Base-by-base conservation (phyloP, 2,797 vertebrate species). In the Morus bassanus region DNA sequence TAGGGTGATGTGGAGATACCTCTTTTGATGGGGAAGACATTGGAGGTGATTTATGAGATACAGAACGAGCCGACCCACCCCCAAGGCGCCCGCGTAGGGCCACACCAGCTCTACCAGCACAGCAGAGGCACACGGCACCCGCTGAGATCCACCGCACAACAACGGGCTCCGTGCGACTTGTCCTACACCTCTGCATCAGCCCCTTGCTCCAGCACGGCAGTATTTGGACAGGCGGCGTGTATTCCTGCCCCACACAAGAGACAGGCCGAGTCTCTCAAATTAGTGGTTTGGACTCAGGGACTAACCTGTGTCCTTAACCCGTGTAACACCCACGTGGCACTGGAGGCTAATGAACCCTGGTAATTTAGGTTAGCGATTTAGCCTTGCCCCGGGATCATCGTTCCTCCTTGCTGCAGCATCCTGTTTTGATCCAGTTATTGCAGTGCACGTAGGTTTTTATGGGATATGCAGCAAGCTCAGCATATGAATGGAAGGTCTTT, bases 81-180 rank as follows among this genome's bases (percentile, higher is more conserved):
- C n/a, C n/a, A n/a, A 6, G 63, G 15, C 23, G 6, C 5, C 33
- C 4, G 1, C 4, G 0, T 2, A 5, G 72, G 37, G 37, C 45
- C 56, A 7, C 12, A 1, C 3, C 77, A 3, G 12, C 0, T 6
- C 31, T 35, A 4, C 22, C n/a, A 8, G 63, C 51, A 5, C 33
- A 13, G n/a, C 4, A 11, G 51, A 17, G 13, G 22, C 8, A 7
- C 8, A 0, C n/a, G 4, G 45, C 19, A 3, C 8, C 7, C 3
- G 7, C 4, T 8, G 3, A 25, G 54, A n/a, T 13, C 24, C 30
- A 3, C 19, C 37, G 3, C 25, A 1, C 22, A 16, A 15, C 41
- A 24, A 18, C 0, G 21, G 46, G 45, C 65, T 51, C 19, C 9
- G 1, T 1, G 7, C 6, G 3, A 12, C 28, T 14, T 3, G 2